Evolutionary conservation across 2,888 invertebrate species (phyloP), one percentile per base, ranked within the genome.

Genomic region (Acanthosepion pharaonis): DNA sequence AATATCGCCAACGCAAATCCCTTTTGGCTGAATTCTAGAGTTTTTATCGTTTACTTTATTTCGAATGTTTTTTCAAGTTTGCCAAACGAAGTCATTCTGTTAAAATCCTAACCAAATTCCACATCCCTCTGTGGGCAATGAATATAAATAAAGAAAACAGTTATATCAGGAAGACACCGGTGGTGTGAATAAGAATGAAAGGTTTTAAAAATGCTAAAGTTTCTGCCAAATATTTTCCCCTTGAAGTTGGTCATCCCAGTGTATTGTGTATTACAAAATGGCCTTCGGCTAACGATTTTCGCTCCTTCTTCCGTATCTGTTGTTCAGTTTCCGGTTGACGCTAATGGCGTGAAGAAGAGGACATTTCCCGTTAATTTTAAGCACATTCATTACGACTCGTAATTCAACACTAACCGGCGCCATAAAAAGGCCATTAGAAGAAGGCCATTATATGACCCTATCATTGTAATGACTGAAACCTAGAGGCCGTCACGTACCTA

Each of bases 351-450:
- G 15, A 11, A 78, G 78, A 78, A 33, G 33, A 78, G 78, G 33
- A n/a, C 78, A 78, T 78, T 78, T 78, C 33, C 78, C 78, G 78
- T 78, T 78, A 15, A 78, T 78, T 78, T 78, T 78, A 78, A 78
- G 78, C n/a, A n/a, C 78, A 78, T 78, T 78, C 78, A 78, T 78
- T 78, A 78, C 78, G n/a, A 18, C 78, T 78, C 78, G 78, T 78
- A 78, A 78, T 78, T 78, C 78, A 78, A 78, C 78, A 78, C 33
- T 78, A 33, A 78, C n/a, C n/a, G n/a, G 33, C 78, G 78, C 78
- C 33, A 78, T 78, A 78, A 78, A 78, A 78, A 78, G 78, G n/a
- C 78, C 78, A 78, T 78, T 78, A 78, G 78, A 78, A n/a, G 78
- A n/a, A 33, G 15, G 33, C n/a, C n/a, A 33, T 78, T 33, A n/a